phyloP scores from a whole-genome alignment of 2,113 vertebrate species.

The Nansenia antarctica region DNA sequence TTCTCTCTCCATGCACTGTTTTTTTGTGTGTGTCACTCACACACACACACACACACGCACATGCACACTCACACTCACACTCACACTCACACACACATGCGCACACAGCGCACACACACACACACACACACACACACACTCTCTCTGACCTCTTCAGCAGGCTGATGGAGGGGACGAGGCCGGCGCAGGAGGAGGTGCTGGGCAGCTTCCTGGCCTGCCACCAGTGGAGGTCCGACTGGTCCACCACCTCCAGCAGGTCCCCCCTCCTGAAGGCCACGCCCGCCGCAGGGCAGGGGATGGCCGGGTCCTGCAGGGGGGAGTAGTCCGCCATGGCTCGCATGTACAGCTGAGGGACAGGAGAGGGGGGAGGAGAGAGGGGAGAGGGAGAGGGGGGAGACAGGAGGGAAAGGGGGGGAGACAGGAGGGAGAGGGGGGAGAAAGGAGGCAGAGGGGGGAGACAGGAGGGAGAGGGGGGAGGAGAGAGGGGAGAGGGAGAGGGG shows the following conservation, averaged over 20 bases:
- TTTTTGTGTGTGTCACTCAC: too few relatives aligned
- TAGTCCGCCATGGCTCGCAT: slow-evolving; percentile 90
- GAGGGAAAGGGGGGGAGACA: not conserved
- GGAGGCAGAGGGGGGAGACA: not conserved
- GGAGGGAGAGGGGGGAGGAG: not conserved
- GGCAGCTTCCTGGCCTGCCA: slow-evolving; percentile 91
- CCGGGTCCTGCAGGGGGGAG: slow-evolving; percentile 83
- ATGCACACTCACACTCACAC: too few relatives aligned
- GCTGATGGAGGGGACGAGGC: slow-evolving; percentile 87
- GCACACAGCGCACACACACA: too few relatives aligned
- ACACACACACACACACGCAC: too few relatives aligned
- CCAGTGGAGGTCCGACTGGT: slow-evolving; percentile 87
- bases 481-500: not conserved
- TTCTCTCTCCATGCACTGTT: too few relatives aligned
- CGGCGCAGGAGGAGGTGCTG: slow-evolving; percentile 77
- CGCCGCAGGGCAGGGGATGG: slow-evolving; percentile 86
- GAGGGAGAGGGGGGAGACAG: not conserved
- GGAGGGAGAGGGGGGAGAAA: not conserved
- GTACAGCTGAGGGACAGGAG: slow-evolving; percentile 71
- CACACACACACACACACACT: too few relatives aligned
- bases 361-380: too few relatives aligned
- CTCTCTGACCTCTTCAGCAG: slow-evolving; percentile 83
- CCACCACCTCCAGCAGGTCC: slow-evolving; percentile 91
- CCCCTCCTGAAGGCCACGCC: slow-evolving; percentile 87
- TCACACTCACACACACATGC: too few relatives aligned